Evolutionary conservation across 2,113 vertebrate species (phyloP).

Genomic region (Dromaius novaehollandiae): DNA sequence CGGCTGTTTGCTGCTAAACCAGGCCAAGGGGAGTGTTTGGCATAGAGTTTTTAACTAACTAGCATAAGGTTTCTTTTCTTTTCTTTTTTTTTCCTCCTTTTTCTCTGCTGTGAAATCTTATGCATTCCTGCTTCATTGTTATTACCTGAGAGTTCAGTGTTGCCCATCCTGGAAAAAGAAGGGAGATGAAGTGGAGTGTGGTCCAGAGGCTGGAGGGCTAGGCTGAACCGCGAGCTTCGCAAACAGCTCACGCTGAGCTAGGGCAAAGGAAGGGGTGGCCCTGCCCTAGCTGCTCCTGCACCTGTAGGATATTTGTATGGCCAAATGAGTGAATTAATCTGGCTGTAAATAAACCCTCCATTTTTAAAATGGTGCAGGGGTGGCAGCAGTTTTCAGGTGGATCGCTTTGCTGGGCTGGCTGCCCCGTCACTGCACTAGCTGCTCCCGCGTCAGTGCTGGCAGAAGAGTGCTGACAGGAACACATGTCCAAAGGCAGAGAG

Average conservation of each 20-base stretch:
- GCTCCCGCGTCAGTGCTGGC: too few relatives aligned
- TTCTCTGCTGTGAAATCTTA: background rate
- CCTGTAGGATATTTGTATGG: background rate
- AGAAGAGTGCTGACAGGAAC: background rate
- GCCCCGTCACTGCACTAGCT: too few relatives aligned
- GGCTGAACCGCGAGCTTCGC: background rate
- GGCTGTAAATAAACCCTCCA: too few relatives aligned
- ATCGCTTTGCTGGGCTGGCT: too few relatives aligned
- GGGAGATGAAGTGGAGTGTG: background rate
- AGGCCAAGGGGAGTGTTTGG: background rate
- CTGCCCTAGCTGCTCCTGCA: background rate
- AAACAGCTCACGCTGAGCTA: too few relatives aligned
- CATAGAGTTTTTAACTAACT: background rate
- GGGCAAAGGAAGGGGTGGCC: background rate
- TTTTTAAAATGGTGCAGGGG: too few relatives aligned
- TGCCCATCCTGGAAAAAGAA: too few relatives aligned
- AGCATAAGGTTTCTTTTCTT: background rate
- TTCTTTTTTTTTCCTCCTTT: background rate
- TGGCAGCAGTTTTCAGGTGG: background rate
- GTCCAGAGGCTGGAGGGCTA: background rate
- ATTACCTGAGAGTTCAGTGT: background rate
- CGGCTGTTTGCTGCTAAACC: background rate
- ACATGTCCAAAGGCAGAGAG: too few relatives aligned
- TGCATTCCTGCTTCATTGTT: background rate
- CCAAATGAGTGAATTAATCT: too few relatives aligned